Conservation (phyloP, 2,888 invertebrate species). For the Byasa hedistus region DNA sequence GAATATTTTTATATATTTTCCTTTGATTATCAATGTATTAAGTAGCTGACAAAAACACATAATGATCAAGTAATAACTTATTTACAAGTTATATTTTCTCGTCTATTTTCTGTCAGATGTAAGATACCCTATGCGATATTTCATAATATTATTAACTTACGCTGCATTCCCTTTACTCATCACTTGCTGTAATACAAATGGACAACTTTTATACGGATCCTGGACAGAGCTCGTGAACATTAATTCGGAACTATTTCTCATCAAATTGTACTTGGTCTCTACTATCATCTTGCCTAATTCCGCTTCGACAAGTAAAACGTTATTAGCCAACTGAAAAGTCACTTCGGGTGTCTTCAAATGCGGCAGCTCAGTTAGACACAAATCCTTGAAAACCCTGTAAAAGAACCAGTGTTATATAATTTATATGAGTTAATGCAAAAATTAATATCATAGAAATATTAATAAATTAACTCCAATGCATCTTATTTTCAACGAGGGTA, state of each 20-base stretch:
- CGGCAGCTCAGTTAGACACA: constrained; percentile 47
- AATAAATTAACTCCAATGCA: background rate
- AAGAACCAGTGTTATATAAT: background rate
- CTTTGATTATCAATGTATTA: no score
- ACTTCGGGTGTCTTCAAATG: constrained; percentile 43
- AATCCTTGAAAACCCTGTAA: constrained; percentile 43
- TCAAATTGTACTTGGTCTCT: constrained; percentile 45
- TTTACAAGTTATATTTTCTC: no score
- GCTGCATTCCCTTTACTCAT: constrained; percentile 45
- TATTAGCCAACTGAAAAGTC: constrained; percentile 46
- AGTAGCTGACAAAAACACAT: no score
- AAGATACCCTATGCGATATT: background rate
- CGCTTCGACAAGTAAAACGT: constrained; percentile 48
- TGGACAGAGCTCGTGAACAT: constrained; percentile 37
- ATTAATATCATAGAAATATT: constrained; percentile 7
- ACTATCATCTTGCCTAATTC: constrained; percentile 51
- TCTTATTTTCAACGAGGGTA: no score
- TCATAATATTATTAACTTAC: constrained; percentile 48
- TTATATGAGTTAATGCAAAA: background rate
- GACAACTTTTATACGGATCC: constrained; percentile 44
- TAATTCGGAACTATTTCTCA: constrained; percentile 51
- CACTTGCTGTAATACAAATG: constrained; percentile 57
- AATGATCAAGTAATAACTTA: no score
- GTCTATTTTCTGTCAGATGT: background rate
- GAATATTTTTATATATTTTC: no score